Percentiles rank a stretch among this genome's conserved stretches.
Evolutionary conservation across 2,888 invertebrate genomes (phyloP).

Genomic region (Siphlonurus alternatus): DNA sequence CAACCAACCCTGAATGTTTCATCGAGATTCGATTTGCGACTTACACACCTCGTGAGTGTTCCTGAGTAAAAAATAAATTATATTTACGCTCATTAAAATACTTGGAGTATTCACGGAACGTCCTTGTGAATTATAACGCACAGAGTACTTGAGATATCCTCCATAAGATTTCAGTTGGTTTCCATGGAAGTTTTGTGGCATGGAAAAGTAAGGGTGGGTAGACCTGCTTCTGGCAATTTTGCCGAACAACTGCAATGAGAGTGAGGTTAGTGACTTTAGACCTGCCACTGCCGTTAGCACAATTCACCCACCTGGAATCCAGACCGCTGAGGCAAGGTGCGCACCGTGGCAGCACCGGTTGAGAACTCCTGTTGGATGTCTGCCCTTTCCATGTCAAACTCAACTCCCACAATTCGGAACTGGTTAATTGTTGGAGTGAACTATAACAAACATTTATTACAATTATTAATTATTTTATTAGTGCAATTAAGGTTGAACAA

Average conservation of each 20-base stretch:
- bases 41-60: no score
- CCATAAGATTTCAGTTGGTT: slow-evolving; percentile 82
- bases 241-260: slow-evolving; percentile 7
- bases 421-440: slow-evolving; percentile 41
- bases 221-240: background rate
- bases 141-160: slow-evolving; percentile 59
- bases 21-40: no score
- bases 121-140: slow-evolving; percentile 45
- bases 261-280: no score
- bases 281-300: slow-evolving; percentile 8
- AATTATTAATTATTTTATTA: no score
- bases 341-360: background rate
- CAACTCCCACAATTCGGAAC: slow-evolving; percentile 37
- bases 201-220: slow-evolving; percentile 43
- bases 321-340: background rate
- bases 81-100: slow-evolving; percentile 56
- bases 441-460: no score
- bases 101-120: slow-evolving; percentile 45
- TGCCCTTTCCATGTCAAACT: slow-evolving; percentile 22
- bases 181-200: slow-evolving; percentile 60
- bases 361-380: background rate
- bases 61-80: no score
- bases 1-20: no score
- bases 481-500: no score
- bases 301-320: slow-evolving; percentile 13